Base-by-base conservation (phyloP, 2,888 invertebrate species). In the Mesorhabditis sp. region DNA sequence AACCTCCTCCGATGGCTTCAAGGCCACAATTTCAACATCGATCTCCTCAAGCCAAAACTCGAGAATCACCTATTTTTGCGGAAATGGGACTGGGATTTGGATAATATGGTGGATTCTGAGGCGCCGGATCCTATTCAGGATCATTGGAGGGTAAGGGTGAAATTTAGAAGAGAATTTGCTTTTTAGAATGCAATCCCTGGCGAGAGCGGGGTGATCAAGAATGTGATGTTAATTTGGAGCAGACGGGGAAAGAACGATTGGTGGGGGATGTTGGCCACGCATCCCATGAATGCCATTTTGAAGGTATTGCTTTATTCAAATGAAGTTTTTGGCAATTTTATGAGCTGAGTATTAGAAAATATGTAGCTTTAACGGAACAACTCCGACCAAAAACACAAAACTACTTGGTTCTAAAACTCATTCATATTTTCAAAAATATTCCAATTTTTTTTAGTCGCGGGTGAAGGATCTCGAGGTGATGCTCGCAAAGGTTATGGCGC, bases 401-500 rank as follows among this genome's bases (percentile, higher is more conserved):
- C 28, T 28, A 2, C 28, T 28, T 28, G 28, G 2, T 2, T 28
- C 28, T n/a, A 28, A 28, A 28, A 28, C 28, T 28, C 28, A 28
- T 28, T 28, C 2, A 28, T 28, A 28, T 28, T 28, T 28, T 28
- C 28, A 28, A 28, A 28, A 28, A 28, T 1, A 28, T 28, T 28
- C 28, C 28, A 28, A 50, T 50, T 50, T 50, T 10, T 13, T 50
- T 50, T 50, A 76, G 70, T 82, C 80, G 4, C 73, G 82, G 13
- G 80, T 84, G 41, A 77, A 84, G 68, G 84, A 84, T 70, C 72
- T 84, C 69, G 84, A 84, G 66, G 72, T 71, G 62, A 84, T 84
- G 84, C 74, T 83, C 7, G 67, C 76, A 42, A 75, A 73, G 28
- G 83, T 84, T 10, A 84, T 84, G 84, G 79, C 81, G 58, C 68